Base-by-base conservation (phyloP, 2,113 vertebrate species). In the Pygoscelis antarcticus region DNA sequence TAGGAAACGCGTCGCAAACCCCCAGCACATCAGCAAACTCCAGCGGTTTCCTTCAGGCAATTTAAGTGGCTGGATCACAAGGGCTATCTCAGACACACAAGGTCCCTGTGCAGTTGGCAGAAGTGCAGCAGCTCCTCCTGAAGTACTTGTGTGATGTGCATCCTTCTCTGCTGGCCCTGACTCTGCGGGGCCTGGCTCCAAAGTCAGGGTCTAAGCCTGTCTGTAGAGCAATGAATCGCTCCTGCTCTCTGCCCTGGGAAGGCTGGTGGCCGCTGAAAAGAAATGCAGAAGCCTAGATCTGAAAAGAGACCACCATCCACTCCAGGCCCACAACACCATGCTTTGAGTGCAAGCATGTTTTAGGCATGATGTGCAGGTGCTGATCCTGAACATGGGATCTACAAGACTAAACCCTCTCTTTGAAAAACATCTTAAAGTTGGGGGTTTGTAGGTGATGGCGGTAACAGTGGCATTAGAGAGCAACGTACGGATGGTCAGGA, bases 1-100 rank as follows among this genome's bases (percentile, higher is more conserved):
- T 19, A 46, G 49, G n/a, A 70, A 78, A 47, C 1, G 6, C 2
- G 0, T 51, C 2, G 1, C 54, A 46, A 21, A 19, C 69, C 34
- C 12, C 8, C 77, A 77, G 49, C 25, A 36, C 34, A 42, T 36
- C 75, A 82, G 65, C 40, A 61, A 57, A 61, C 40, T 82, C 79
- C 71, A 61, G 70, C 0, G 6, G 46, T 44, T 65, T 88, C 75
- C 79, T 65, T 90, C 38, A 44, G 64, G n/a, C 27, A 42, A 5
- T 22, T 57, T 11, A 52, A 71, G 20, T 57, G 40, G 5, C 3
- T 55, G 25, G 29, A 75, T 62, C 57, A n/a, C 62, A 65, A 83
- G 18, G 51, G 12, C 30, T 54, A 2, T 68, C 21, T 40, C 42
- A 49, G 66, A 44, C 9, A 11, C 21, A 18, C 8, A 3, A 10